Evolutionary conservation across 1,140 invertebrate species (phyloP).

Genomic region (Hermetia illucens): DNA sequence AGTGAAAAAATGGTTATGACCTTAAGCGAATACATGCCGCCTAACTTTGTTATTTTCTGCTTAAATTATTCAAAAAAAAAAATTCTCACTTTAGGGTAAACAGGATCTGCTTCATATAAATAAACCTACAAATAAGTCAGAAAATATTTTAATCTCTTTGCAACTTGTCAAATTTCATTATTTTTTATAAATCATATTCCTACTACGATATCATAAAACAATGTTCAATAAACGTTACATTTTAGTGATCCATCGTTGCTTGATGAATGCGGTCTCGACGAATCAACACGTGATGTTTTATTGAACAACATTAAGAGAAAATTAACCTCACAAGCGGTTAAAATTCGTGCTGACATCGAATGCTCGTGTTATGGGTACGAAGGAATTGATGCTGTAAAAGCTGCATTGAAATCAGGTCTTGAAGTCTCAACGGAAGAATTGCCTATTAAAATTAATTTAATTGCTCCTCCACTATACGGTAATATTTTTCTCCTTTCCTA

Average conservation of each 20-base stretch:
- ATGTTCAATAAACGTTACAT: constrained; percentile 10
- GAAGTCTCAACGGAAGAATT: constrained; percentile 82
- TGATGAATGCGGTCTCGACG: constrained; percentile 91
- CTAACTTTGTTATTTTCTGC: no score
- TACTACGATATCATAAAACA: no score
- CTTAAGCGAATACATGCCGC: no score
- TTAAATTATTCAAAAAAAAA: no score
- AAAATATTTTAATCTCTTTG: neutral
- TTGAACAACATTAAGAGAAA: constrained; percentile 92
- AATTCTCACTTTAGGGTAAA: no score
- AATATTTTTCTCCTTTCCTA: constrained; percentile 13
- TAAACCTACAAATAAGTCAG: neutral
- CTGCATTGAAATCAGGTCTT: constrained; percentile 83
- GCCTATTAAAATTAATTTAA: constrained; percentile 97
- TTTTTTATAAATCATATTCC: no score
- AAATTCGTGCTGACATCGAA: constrained; percentile 95
- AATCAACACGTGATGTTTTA: constrained; percentile 82
- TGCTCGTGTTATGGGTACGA: constrained; percentile 98
- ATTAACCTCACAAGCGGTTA: constrained; percentile 94
- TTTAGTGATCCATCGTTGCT: constrained; percentile 82
- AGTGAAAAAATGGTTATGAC: no score
- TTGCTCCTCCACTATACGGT: constrained; percentile 95
- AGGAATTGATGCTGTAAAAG: constrained; percentile 97
- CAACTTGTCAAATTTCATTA: no score
- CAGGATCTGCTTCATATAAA: no score